Base-by-base conservation (phyloP, 2,797 vertebrate species). In the Rhinogobio ventralis region DNA sequence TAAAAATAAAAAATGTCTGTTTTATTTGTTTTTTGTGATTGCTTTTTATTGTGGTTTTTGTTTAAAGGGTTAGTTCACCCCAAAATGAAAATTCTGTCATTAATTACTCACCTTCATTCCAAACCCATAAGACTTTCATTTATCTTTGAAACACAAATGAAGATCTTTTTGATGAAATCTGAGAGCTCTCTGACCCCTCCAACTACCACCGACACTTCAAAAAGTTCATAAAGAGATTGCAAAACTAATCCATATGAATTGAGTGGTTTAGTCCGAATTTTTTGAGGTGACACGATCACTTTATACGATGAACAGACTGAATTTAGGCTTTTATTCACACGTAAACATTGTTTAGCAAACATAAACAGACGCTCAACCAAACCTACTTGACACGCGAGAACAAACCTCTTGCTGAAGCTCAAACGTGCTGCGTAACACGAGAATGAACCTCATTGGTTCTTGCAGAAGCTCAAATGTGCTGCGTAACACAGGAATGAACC, bases 1-100 rank as follows among this genome's bases (percentile, higher is more conserved):
- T 89, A 94, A 90, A 93, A 93, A 86, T 92, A 86, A 91, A 78
- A 89, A 89, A 88, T 89, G 85, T 90, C 89, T 88, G 84, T 89
- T 91, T 89, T 91, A 83, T 91, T 92, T 69, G 83, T 3, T 91
- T 88, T 86, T 91, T 85, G 88, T 81, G 76, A 79, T 86, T 84
- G 69, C 33, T 60, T 72, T 74, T 79, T 62, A 79, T 71, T 77
- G 45, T 64, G 42, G 2, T 80, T 53, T 51, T 66, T 17, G 25
- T 85, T 42, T 55, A 75, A 68, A 57, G 23, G 23, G 55, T 2
- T 57, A n/a, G 55, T 11, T 57, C 4, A 57, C 55, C 23, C 23
- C 11, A n/a, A 57, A n/a, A n/a, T n/a, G 0, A 0, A n/a, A 23
- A n/a, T 55, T 55, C 1, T 55, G 20, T 55, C 1, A 57, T n/a